Evolutionary conservation across 2,113 vertebrate species (phyloP), one percentile per base, ranked within the genome.

Genomic region (Scomber colias): DNA sequence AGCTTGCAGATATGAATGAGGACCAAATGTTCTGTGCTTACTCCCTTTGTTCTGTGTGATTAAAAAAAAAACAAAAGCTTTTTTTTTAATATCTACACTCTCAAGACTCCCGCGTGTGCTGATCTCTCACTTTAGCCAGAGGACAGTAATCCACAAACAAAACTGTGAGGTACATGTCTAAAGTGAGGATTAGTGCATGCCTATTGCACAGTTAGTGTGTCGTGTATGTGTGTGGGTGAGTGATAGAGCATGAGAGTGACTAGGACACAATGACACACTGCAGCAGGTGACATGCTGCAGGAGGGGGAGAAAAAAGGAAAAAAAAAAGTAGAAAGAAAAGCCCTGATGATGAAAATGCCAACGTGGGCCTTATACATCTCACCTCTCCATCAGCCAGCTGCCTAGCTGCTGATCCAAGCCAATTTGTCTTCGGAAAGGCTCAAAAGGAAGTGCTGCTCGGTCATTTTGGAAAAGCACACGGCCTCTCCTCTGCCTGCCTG

Each of bases 331-430:
- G 68, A 86, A 74, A 83, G 54, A 83, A 86, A 84, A 71, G 76
- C 51, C 4, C 50, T 79, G 62, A 77, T 85, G 70, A 93, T 86
- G 81, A 89, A 90, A 92, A 87, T 73, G 77, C 74, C 79, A 67
- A 82, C 21, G 21, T 82, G 82, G 82, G 74, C 60, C 67, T 75
- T 74, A 61, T 77, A 68, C 82, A 77, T 91, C 70, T 84, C 89
- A 85, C 82, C 81, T 82, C 89, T 83, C 79, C 71, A 81, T 91
- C 91, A 90, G 77, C 72, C 87, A 82, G 82, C 88, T 91, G 91
- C 85, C 84, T 51, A 15, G 74, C 67, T 79, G 87, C 89, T 90
- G 89, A 90, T 91, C 85, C 68, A 77, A 83, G 81, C 71, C 86
- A 84, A 90, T 93, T 89, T 90, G 87, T 92, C 90, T 90, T 82